Percentiles rank a stretch among this genome's conserved stretches.
Evolutionary conservation across 2,888 invertebrate species (phyloP).

Genomic region (Phymatocera aterrima): DNA sequence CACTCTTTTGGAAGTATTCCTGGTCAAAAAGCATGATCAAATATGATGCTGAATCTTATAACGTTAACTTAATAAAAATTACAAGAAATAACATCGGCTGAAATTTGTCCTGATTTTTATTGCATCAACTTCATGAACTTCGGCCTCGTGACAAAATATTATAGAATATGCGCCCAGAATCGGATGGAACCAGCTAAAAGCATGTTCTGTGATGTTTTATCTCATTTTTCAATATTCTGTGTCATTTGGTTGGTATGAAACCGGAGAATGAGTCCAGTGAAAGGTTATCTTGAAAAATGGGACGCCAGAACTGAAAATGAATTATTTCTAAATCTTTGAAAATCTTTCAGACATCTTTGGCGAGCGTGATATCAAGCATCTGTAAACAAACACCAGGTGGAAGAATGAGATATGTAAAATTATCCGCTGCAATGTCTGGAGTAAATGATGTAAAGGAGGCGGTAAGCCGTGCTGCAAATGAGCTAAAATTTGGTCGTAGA

Average conservation of each 20-base stretch:
- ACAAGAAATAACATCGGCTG: too few relatives aligned
- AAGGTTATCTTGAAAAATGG: background rate
- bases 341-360: constrained; percentile 82
- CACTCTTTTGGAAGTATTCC: too few relatives aligned
- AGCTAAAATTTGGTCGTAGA: constrained; percentile 81
- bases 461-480: constrained; percentile 84
- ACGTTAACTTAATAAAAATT: too few relatives aligned
- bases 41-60: too few relatives aligned
- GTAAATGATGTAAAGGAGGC: constrained; percentile 87
- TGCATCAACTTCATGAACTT: too few relatives aligned
- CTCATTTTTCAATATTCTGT: background rate
- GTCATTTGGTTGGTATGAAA: background rate
- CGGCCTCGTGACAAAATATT: background rate
- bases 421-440: constrained; percentile 87
- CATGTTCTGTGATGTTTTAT: background rate
- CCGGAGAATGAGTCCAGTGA: background rate
- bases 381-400: constrained; percentile 78
- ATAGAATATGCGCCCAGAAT: constrained; percentile 46
- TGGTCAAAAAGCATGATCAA: too few relatives aligned
- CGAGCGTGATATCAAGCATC: constrained; percentile 83
- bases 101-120: too few relatives aligned
- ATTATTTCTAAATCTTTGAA: background rate
- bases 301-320: background rate
- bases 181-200: background rate
- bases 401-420: constrained; percentile 81